Evolutionary conservation across 2,797 vertebrate species (phyloP), one percentile per base, ranked within the genome.

Genomic region (Typhlichthys eigenmanni): DNA sequence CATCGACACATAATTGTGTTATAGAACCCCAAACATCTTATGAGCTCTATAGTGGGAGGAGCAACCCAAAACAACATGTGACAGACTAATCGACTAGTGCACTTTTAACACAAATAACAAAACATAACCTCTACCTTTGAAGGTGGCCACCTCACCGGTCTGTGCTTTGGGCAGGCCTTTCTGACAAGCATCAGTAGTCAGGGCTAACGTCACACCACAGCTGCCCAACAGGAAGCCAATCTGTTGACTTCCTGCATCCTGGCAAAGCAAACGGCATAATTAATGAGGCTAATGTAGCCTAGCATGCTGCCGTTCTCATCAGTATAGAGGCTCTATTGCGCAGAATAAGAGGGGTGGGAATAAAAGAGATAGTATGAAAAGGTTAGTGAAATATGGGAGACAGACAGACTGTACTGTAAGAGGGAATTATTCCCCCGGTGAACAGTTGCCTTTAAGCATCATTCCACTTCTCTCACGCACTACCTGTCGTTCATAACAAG

Each of bases 161-260:
- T 95, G 96, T 66, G 96, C 94, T 92, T 98, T 98, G 12, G 97
- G 97, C 54, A 98, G 91, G 54, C 97, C 97, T 62, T 98, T 98
- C 87, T 98, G 97, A 90, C 97, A 98, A 51, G 95, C 96, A 0
- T 98, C 97, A 5, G 96, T 96, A 77, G 97, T 98, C 82, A 98
- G 89, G 46, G 96, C 97, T 76, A 98, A 83, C 0, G 94, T 92
- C 29, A 98, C 93, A 0, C 96, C 95, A 68, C 97, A 98, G 86
- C 96, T 97, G 74, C 97, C 94, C 91, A 98, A 68, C 69, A 98
- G 92, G 86, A 98, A 98, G 6, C 97, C 97, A 1, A 96, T 94
- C 89, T 98, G 96, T 79, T 96, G 96, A 86, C 96, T 96, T 67
- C 96, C 96, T 13, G 97, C 96, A 29, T 98, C 96, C 97, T 98